Evolutionary conservation across 1,140 invertebrate species (phyloP).

Genomic region (Bombus polaris): DNA sequence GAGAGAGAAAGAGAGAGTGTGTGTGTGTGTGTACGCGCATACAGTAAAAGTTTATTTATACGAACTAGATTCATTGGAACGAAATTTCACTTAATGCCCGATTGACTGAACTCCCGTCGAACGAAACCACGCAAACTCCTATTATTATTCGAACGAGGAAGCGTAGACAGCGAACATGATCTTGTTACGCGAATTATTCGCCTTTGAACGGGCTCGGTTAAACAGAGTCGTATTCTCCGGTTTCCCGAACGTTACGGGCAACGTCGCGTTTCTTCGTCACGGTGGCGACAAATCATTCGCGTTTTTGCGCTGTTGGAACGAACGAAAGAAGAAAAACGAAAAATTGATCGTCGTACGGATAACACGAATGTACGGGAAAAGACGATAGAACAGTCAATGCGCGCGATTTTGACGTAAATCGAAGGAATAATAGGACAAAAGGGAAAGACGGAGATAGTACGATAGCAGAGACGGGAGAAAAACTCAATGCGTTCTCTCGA

Average conservation of each 20-base stretch:
- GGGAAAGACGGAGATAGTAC: neutral
- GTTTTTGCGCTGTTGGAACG: neutral
- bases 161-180: neutral
- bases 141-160: neutral
- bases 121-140: neutral
- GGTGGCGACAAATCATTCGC: constrained; percentile 12
- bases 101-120: rapidly evolving
- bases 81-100: neutral
- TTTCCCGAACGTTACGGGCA: constrained; percentile 1
- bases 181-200: too few species aligned
- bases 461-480: neutral
- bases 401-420: neutral
- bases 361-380: neutral
- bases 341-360: neutral
- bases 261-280: constrained; percentile 25
- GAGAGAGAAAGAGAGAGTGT: too few species aligned
- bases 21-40: too few species aligned
- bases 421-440: neutral
- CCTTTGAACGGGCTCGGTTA: neutral
- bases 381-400: neutral
- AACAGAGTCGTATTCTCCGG: neutral
- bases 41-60: neutral
- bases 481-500: constrained; percentile 60
- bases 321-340: neutral
- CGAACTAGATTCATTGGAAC: neutral